These are phyloP conservation scores for Amphipoea lucens DNA, from an alignment of 2,888 invertebrate species.

Conservation along the genomic window DNA sequence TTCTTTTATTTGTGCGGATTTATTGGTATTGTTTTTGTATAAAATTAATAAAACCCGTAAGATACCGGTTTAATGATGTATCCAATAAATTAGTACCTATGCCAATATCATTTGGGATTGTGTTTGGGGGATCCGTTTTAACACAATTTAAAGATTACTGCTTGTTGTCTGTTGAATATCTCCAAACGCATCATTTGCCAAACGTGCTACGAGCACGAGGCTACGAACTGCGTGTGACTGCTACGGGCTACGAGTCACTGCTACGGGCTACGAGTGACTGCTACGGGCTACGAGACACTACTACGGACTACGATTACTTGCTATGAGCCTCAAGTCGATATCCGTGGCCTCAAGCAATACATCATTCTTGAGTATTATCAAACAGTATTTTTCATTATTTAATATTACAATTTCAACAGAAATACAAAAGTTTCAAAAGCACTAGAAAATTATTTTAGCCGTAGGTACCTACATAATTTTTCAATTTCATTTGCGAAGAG, in stretches of 20 bases:
- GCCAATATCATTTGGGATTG: neutral
- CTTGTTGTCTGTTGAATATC: neutral
- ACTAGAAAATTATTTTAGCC: neutral
- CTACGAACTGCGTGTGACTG: neutral
- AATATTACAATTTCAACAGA: neutral
- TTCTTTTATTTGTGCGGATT: constrained; percentile 1
- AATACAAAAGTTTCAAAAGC: neutral
- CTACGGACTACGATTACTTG: neutral
- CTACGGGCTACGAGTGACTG: neutral
- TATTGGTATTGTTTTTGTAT: constrained; percentile 10
- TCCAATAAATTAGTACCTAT: neutral
- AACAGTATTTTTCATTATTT: constrained; percentile 3
- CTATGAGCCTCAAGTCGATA: neutral
- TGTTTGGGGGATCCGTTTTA: neutral
- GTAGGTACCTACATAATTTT: neutral
- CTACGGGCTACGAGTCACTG: constrained; percentile 1
- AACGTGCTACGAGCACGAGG: constrained; percentile 10
- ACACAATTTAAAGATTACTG: neutral
- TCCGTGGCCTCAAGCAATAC: neutral
- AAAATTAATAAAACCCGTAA: constrained; percentile 18
- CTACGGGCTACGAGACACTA: neutral
- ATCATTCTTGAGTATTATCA: neutral
- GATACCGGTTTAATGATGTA: neutral
- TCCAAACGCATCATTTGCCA: constrained; percentile 13
- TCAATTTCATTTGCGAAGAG: neutral